A percentile compares a stretch with the other conserved stretches of the same genome.
These are phyloP conservation scores for Nettapus auritus DNA, from an alignment of 2,113 vertebrate genomes.

Conservation along the genomic window DNA sequence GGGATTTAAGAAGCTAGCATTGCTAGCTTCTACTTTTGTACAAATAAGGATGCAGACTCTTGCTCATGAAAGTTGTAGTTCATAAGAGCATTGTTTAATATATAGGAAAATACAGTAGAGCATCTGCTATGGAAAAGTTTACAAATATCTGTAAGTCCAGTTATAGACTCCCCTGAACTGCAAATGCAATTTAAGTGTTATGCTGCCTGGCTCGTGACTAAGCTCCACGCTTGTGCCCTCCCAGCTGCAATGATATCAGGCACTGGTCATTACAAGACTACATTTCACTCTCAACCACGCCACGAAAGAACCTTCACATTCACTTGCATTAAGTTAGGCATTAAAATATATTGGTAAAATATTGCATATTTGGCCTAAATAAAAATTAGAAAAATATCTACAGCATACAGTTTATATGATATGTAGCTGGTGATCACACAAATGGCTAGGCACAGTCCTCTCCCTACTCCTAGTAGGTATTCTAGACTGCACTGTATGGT, in stretches of 20 bases:
- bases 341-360: neutral
- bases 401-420: rapidly evolving
- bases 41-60: neutral
- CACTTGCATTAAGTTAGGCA: neutral
- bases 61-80: rapidly evolving
- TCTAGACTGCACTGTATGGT: neutral
- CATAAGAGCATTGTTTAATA: neutral
- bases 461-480: neutral
- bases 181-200: rapidly evolving
- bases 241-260: neutral
- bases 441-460: neutral
- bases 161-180: neutral
- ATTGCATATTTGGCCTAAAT: neutral
- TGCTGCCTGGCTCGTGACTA: neutral
- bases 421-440: neutral
- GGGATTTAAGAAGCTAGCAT: neutral
- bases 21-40: neutral
- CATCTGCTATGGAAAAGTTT: neutral
- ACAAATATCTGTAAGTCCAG: neutral
- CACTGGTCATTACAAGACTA: neutral
- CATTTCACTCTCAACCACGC: neutral
- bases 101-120: neutral
- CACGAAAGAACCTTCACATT: neutral
- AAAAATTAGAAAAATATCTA: neutral
- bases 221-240: neutral